Evolutionary conservation across 2,797 vertebrate species (phyloP).

Genomic region (Danio kyathit): DNA sequence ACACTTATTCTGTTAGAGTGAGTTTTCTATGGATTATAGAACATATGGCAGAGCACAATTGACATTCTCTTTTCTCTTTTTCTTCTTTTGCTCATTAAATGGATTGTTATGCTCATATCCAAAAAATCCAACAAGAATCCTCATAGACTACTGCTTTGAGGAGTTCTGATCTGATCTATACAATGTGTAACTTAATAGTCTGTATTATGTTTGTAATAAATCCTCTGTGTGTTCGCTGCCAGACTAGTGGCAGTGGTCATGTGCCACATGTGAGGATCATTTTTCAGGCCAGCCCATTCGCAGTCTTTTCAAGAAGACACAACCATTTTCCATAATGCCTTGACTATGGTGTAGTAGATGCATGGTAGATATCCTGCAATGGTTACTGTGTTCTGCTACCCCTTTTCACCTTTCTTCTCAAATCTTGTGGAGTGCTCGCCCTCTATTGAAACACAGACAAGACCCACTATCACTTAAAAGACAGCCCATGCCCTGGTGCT

Average conservation of each 20-base stretch:
- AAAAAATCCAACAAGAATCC: background rate
- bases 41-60: background rate
- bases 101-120: background rate
- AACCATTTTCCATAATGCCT: background rate
- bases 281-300: slow-evolving; percentile 20
- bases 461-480: slow-evolving; percentile 52
- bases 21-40: background rate
- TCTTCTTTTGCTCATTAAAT: background rate
- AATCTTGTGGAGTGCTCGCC: slow-evolving; percentile 37
- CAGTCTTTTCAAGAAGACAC: slow-evolving; percentile 17
- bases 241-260: slow-evolving; percentile 55
- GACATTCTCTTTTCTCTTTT: background rate
- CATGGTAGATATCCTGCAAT: background rate
- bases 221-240: slow-evolving; percentile 68
- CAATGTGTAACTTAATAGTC: slow-evolving; percentile 68
- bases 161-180: slow-evolving; percentile 27
- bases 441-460: slow-evolving; percentile 31
- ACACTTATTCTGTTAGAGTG: slow-evolving; percentile 3
- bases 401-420: slow-evolving; percentile 21
- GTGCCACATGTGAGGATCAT: slow-evolving; percentile 53
- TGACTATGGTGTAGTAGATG: background rate
- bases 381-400: background rate
- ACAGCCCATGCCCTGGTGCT: slow-evolving; percentile 69
- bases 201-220: slow-evolving; percentile 54
- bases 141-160: slow-evolving; percentile 1